phyloP scores from a whole-genome alignment of 2,888 invertebrate species.

The Allophyes oxyacanthae region DNA sequence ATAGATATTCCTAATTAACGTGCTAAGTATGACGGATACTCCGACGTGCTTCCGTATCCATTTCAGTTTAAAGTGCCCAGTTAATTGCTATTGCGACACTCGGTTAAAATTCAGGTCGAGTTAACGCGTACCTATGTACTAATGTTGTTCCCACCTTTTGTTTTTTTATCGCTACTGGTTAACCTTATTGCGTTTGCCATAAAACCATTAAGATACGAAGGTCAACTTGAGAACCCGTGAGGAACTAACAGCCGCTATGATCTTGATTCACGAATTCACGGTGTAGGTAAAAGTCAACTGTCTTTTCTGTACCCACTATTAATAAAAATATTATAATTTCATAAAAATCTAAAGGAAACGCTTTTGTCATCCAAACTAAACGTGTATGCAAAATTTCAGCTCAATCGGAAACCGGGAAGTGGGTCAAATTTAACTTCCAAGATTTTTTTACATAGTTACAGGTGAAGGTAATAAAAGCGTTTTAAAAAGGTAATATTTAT shows the following conservation, averaged over 20 bases:
- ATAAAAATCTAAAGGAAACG: too few species aligned
- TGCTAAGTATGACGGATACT: not conserved
- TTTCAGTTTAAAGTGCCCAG: constrained; percentile 41
- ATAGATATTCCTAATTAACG: not conserved
- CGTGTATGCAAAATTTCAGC: too few species aligned
- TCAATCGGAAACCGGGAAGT: too few species aligned
- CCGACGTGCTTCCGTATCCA: constrained; percentile 41
- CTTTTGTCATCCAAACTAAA: too few species aligned
- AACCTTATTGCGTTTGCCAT: constrained; percentile 32
- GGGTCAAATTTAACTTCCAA: too few species aligned
- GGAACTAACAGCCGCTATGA: not conserved
- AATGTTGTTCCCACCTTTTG: constrained; percentile 44
- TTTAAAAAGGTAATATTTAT: too few species aligned
- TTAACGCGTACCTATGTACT: constrained; percentile 35
- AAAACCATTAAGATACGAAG: not conserved
- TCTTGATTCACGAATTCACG: too few species aligned
- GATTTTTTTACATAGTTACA: too few species aligned
- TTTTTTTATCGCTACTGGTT: constrained; percentile 38
- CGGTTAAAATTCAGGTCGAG: constrained; percentile 51
- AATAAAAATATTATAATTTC: too few species aligned
- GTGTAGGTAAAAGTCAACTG: too few species aligned
- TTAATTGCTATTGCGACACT: constrained; percentile 46
- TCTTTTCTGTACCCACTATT: too few species aligned
- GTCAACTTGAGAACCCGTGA: not conserved
- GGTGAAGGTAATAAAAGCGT: too few species aligned